A percentile compares a stretch with the other conserved stretches of the same genome.
Conservation (phyloP, 2,113 vertebrate genomes). For the Neogale vison region DNA sequence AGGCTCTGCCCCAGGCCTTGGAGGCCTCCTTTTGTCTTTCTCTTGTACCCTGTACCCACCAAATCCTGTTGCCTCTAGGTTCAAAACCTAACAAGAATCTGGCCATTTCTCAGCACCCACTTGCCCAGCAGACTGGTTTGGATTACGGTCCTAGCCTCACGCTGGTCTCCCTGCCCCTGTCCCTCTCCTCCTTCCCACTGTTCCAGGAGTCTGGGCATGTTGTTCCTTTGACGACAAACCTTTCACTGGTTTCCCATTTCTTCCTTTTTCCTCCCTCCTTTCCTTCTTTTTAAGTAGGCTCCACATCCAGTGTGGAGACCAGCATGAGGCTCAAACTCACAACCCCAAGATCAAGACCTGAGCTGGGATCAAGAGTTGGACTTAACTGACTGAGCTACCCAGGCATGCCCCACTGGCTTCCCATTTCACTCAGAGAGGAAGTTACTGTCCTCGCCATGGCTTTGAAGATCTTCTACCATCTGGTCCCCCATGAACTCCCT, state of each 20-base stretch:
- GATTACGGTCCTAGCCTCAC: neutral
- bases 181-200: neutral
- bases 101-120: neutral
- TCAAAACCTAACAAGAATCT: neutral
- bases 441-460: neutral
- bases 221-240: neutral
- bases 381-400: neutral
- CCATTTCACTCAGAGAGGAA: neutral
- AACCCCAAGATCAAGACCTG: neutral
- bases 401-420: neutral
- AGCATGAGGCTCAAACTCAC: neutral
- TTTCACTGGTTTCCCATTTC: neutral
- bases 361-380: neutral
- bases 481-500: neutral
- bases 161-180: rapidly evolving
- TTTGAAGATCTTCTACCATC: neutral
- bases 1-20: neutral
- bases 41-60: neutral
- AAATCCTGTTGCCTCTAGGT: neutral
- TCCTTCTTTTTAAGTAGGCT: too few relatives aligned
- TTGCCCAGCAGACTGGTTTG: neutral
- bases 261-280: too few relatives aligned
- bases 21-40: neutral
- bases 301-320: too few relatives aligned
- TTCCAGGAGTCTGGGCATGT: neutral